Base-by-base conservation (phyloP, 2,797 vertebrate genomes). In the Odontamblyopus lacepedii region DNA sequence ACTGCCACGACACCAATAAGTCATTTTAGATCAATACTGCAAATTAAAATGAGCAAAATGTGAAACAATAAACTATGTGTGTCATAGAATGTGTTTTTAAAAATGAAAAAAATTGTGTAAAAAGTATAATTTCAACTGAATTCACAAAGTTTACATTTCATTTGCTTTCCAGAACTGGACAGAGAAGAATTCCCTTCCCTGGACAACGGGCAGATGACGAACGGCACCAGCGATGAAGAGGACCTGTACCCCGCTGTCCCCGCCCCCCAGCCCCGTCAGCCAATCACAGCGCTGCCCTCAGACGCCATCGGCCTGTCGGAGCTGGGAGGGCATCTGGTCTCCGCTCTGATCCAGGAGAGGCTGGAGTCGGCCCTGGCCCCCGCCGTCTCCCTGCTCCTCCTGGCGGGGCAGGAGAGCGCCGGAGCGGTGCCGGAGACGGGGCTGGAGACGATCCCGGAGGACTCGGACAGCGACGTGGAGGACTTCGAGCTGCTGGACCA, bases 401-500 rank as follows among this genome's bases (percentile, higher is more conserved):
- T 8, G 6, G 7, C 41, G 0, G 9, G 11, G 11, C 41, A 44
- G 41, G 41, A 44, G 41, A 44, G 41, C 11, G 3, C 41, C 41
- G 13, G 41, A 44, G 15, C 15, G 4, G 50, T 16, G 50, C 0
- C 18, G 53, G 9, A 9, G 19, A 8, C 15, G 4, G 50, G 16
- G 50, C 0, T 6, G 53, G 9, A 9, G 19, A 8, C 4, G 23
- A 9, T 1, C 9, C 91, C 94, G 83, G 94, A 92, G 77, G 96
- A 98, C 78, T 96, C 96, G 63, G 97, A 98, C 91, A 95, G 95
- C 1, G 97, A 98, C 56, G 96, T 96, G 8, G 98, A 99, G 87
- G 98, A 98, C 92, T 99, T 99, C 90, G 98, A 99, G 95, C 94
- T 99, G 84, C 94, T 99, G 87, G 97, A 99, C 89, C 97, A 99